phyloP scores from a whole-genome alignment of 2,797 vertebrate species.

The Pangasius djambal region DNA sequence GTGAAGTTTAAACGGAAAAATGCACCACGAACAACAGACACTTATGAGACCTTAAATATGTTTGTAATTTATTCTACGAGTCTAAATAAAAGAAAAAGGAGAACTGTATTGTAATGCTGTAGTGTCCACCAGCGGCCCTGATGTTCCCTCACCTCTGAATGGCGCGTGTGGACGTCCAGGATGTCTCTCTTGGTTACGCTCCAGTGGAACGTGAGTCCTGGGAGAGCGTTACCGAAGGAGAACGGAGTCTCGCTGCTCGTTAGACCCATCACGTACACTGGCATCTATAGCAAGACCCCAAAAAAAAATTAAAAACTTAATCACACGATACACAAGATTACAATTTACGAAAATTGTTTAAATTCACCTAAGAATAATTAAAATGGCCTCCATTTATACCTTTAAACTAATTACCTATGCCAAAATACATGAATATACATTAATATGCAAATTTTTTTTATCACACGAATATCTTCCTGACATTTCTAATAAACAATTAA shows the following conservation, averaged over 20 bases:
- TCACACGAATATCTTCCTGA: neutral
- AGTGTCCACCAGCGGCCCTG: neutral
- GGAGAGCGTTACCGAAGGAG: slow-evolving; percentile 87
- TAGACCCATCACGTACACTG: slow-evolving; percentile 90
- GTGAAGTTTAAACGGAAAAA: neutral
- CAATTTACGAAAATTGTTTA: neutral
- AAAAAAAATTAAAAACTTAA: neutral
- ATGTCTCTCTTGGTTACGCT: slow-evolving; percentile 91
- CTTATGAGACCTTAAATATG: neutral
- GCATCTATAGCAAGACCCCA: slow-evolving; percentile 80
- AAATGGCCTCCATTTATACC: neutral
- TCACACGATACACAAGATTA: neutral
- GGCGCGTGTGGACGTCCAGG: slow-evolving; percentile 85
- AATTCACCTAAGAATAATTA: neutral
- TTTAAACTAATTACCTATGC: neutral
- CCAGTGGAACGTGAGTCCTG: slow-evolving; percentile 90
- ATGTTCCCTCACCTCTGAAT: slow-evolving; percentile 80
- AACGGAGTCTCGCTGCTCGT: slow-evolving; percentile 92
- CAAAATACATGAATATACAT: neutral
- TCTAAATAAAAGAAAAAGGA: neutral
- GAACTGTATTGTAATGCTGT: neutral
- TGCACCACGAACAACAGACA: neutral
- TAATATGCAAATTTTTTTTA: no score
- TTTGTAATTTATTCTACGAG: no score
- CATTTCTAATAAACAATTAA: neutral